Evolutionary conservation across 2,113 vertebrate species (phyloP).

Genomic region (Micromys minutus): DNA sequence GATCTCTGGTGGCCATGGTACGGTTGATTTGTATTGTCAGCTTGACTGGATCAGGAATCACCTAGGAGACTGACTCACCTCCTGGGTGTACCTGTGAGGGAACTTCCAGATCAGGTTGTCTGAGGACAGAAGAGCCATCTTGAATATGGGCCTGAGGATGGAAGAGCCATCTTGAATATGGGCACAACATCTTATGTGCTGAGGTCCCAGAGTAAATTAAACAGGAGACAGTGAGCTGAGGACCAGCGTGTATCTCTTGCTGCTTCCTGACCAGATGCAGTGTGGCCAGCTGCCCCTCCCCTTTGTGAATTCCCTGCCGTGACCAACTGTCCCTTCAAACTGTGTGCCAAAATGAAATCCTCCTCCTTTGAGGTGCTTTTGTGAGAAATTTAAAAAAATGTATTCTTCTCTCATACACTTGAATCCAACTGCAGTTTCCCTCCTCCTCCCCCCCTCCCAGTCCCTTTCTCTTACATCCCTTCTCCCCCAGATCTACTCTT

Average conservation of each 20-base stretch:
- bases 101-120: background rate
- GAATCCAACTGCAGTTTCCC: background rate
- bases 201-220: too few species aligned
- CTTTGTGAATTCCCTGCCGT: too few species aligned
- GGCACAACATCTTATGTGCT: background rate
- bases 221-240: background rate
- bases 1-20: rapidly evolving
- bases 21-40: background rate
- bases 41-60: background rate
- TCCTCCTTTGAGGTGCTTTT: background rate
- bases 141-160: background rate
- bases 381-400: background rate
- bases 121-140: background rate
- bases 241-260: too few species aligned
- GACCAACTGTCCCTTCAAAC: background rate
- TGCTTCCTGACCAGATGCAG: background rate
- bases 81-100: background rate
- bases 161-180: background rate
- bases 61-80: background rate
- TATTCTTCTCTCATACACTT: background rate
- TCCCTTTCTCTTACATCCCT: background rate
- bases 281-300: background rate
- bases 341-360: background rate
- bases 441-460: background rate
- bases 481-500: background rate